phyloP scores from a whole-genome alignment of 1,140 invertebrate genomes.

The Leptonema lineaticorne region DNA sequence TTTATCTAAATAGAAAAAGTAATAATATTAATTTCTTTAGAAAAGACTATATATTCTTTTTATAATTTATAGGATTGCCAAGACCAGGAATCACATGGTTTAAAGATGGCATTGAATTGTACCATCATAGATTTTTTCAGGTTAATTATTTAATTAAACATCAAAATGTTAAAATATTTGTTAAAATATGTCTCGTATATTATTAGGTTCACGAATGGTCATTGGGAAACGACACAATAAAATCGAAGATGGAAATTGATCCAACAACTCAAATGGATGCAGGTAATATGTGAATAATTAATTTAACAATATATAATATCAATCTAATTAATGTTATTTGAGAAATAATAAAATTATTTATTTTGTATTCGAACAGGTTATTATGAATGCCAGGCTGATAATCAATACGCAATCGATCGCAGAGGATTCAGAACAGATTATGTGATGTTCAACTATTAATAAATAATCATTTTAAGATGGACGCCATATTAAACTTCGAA shows the following conservation, averaged over 20 bases:
- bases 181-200: constrained; percentile 13
- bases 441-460: constrained; percentile 64
- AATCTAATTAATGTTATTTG: neutral
- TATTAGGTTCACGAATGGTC: constrained; percentile 76
- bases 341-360: neutral
- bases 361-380: constrained; percentile 55
- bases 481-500: too few species aligned
- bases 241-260: constrained; percentile 85
- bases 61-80: constrained; percentile 24
- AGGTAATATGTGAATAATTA: constrained; percentile 11
- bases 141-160: constrained; percentile 5
- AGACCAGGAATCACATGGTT: constrained; percentile 49
- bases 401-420: constrained; percentile 73
- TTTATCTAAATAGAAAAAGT: neutral
- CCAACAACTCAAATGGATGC: constrained; percentile 84
- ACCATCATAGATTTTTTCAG: constrained; percentile 75
- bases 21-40: neutral
- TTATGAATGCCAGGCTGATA: constrained; percentile 75
- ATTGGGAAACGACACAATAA: constrained; percentile 67
- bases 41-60: neutral
- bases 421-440: constrained; percentile 71
- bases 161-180: neutral
- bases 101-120: constrained; percentile 81
- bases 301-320: neutral
- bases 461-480: neutral